phyloP scores from a whole-genome alignment of 1,140 invertebrate species.

The Brachionus koreanus region DNA sequence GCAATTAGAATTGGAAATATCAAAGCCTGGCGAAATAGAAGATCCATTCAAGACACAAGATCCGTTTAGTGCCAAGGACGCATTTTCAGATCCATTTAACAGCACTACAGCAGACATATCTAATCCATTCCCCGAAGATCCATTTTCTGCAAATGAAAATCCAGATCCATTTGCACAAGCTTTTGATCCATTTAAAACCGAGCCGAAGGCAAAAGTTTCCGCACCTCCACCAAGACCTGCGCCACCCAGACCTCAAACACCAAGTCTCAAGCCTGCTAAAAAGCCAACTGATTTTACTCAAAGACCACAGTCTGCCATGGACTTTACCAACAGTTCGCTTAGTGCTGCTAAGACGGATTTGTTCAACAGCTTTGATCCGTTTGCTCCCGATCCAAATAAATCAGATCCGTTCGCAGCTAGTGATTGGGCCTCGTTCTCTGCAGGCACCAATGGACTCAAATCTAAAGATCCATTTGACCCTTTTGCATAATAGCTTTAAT shows the following conservation, averaged over 20 bases:
- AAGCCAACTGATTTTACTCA: neutral
- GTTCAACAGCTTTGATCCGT: constrained; percentile 39
- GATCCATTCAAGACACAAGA: neutral
- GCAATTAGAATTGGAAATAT: neutral
- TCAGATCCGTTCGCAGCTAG: constrained; percentile 27
- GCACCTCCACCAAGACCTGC: neutral
- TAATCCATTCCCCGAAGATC: constrained; percentile 39
- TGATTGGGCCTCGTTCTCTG: neutral
- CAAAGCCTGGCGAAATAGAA: neutral
- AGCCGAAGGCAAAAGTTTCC: neutral
- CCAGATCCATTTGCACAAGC: constrained; percentile 3
- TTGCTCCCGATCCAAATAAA: neutral
- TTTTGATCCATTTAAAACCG: constrained; percentile 17
- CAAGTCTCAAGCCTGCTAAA: constrained; percentile 38
- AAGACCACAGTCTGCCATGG: constrained; percentile 34
- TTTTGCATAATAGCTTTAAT: constrained; percentile 15
- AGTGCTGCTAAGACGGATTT: constrained; percentile 18
- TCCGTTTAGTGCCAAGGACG: neutral
- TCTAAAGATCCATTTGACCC: constrained; percentile 36
- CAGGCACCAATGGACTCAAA: neutral
- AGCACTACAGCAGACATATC: neutral
- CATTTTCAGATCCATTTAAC: constrained; percentile 14
- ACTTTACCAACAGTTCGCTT: constrained; percentile 5
- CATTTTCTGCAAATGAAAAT: neutral
- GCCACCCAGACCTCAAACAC: constrained; percentile 40